A percentile compares a stretch with the other conserved stretches of the same genome.
Conservation (phyloP, 2,888 invertebrate genomes). For the Platynereis dumerilii region DNA sequence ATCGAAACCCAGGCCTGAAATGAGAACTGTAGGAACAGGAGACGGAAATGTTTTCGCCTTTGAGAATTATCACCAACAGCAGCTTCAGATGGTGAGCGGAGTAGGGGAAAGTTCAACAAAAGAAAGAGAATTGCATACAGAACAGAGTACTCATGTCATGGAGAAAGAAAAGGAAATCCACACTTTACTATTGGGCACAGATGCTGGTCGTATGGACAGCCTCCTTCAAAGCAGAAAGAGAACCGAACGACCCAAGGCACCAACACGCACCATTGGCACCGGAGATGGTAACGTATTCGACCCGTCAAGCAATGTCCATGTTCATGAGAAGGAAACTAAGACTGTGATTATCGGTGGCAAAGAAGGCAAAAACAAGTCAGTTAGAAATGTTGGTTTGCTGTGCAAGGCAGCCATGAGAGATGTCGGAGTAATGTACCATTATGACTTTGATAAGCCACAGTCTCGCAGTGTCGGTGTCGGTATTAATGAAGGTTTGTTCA, state of each 20-base stretch:
- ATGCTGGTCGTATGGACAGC: slow-evolving; percentile 37
- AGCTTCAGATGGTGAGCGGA: slow-evolving; percentile 39
- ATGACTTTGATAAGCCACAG: slow-evolving; percentile 54
- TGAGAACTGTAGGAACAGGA: slow-evolving; percentile 49
- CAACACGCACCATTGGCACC: slow-evolving; percentile 69
- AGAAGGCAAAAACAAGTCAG: slow-evolving; percentile 42
- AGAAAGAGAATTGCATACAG: slow-evolving; percentile 38
- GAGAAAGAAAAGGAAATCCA: slow-evolving; percentile 42
- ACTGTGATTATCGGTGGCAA: slow-evolving; percentile 56
- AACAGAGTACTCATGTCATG: slow-evolving; percentile 33
- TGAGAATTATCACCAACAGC: slow-evolving; percentile 37
- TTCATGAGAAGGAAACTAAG: slow-evolving; percentile 61
- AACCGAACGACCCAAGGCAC: slow-evolving; percentile 22
- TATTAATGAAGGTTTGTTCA: slow-evolving; percentile 43
- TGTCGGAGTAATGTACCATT: slow-evolving; percentile 46
- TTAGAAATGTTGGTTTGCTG: slow-evolving; percentile 58
- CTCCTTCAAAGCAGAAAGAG: slow-evolving; percentile 30
- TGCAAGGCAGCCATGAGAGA: slow-evolving; percentile 41
- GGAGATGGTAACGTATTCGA: slow-evolving; percentile 67
- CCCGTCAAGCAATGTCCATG: slow-evolving; percentile 44
- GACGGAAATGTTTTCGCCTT: slow-evolving; percentile 46
- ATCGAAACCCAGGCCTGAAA: slow-evolving; percentile 19
- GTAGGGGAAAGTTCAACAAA: slow-evolving; percentile 20
- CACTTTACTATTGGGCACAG: slow-evolving; percentile 37
- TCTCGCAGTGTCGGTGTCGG: slow-evolving; percentile 56